These are phyloP conservation scores for Anthophora plumipes DNA, from an alignment of 2,888 invertebrate species.

Conservation along the genomic window DNA sequence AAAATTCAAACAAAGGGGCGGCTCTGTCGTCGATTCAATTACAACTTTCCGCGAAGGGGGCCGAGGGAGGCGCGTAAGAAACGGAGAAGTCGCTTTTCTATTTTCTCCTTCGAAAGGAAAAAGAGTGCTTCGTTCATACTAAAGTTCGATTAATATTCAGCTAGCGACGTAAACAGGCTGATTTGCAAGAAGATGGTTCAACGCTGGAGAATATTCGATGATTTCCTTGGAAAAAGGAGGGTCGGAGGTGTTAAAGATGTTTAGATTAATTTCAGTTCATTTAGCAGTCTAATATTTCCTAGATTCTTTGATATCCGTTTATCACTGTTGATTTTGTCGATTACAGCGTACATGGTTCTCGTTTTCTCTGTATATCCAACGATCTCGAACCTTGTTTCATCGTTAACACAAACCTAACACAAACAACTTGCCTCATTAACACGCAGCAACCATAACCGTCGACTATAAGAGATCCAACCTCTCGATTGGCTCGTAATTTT, in stretches of 20 bases:
- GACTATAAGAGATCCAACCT: neutral
- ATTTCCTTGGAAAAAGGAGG: neutral
- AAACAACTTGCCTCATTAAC: too few species aligned
- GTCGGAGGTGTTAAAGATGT: neutral
- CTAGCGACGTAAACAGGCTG: neutral
- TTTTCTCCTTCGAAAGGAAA: too few species aligned
- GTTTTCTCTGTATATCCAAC: too few species aligned
- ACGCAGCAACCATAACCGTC: neutral
- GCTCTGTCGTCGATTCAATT: constrained; percentile 33
- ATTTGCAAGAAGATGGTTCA: constrained; percentile 6
- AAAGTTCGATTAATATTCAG: constrained; percentile 24
- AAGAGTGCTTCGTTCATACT: too few species aligned
- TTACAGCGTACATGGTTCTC: too few species aligned
- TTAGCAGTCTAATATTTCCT: too few species aligned
- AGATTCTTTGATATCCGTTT: too few species aligned
- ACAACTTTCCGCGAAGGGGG: constrained; percentile 42
- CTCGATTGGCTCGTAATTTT: constrained; percentile 5
- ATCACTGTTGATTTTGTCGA: too few species aligned
- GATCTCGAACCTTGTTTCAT: too few species aligned
- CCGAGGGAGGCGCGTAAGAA: constrained; percentile 29
- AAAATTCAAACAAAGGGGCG: constrained; percentile 46
- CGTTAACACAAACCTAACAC: too few species aligned
- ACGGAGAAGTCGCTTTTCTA: neutral
- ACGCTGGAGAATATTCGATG: neutral
- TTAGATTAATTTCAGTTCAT: too few species aligned